Percentiles rank a stretch among this genome's conserved stretches.
These are phyloP conservation scores for Chloropsis hardwickii DNA, from an alignment of 2,113 vertebrate genomes.

Conservation along the genomic window DNA sequence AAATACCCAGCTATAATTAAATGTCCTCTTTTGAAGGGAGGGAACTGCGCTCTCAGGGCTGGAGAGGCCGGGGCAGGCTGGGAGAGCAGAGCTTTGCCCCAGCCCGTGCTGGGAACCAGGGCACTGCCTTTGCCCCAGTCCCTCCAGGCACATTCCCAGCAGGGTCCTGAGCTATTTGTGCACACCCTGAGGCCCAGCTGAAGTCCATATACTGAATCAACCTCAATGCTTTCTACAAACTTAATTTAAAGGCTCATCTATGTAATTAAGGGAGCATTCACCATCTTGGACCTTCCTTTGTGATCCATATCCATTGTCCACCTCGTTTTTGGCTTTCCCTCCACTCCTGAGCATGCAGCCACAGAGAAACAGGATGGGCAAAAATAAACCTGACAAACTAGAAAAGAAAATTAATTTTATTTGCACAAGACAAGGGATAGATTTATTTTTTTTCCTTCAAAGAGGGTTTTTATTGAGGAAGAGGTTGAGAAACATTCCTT, in stretches of 20 bases:
- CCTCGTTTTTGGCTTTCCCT: background rate
- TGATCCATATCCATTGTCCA: background rate
- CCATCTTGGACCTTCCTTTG: background rate
- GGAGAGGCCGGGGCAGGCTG: constrained; percentile 48
- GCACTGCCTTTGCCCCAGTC: background rate
- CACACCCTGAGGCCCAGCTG: background rate
- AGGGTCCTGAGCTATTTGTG: background rate
- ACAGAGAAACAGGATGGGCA: background rate
- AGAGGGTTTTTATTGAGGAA: background rate
- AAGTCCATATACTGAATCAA: background rate
- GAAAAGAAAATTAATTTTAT: background rate
- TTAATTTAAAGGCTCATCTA: background rate
- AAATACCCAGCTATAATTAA: constrained; percentile 71
- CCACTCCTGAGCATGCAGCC: background rate
- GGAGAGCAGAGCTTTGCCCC: constrained; percentile 22
- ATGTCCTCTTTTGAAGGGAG: constrained; percentile 65
- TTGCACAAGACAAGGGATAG: background rate
- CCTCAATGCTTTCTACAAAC: background rate
- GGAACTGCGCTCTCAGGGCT: constrained; percentile 30
- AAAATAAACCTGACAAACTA: background rate
- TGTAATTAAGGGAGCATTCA: background rate
- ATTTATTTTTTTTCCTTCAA: background rate
- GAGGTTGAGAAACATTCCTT: background rate
- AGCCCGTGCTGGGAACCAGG: background rate
- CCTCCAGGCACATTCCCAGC: background rate